phyloP scores from a whole-genome alignment of 1,140 invertebrate genomes.

The Geopemphigus sp. region DNA sequence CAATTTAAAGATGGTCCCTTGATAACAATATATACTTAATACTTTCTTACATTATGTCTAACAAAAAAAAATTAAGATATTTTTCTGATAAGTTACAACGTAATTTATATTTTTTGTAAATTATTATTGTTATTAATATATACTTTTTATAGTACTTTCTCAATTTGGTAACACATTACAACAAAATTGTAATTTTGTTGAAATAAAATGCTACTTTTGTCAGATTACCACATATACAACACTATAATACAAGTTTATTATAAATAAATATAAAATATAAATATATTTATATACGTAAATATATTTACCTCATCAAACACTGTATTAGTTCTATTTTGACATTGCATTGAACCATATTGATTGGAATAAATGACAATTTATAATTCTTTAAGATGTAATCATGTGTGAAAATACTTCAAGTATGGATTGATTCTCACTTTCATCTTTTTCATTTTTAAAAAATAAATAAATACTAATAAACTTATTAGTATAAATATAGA shows the following conservation, averaged over 20 bases:
- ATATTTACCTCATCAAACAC: conserved; percentile 73
- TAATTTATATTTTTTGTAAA: background rate
- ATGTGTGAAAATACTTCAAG: conserved; percentile 82
- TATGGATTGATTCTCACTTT: conserved; percentile 59
- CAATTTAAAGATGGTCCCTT: no score
- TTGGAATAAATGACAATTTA: conserved; percentile 84
- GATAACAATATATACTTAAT: no score
- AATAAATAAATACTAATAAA: background rate
- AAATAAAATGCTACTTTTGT: no score
- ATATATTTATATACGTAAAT: conserved; percentile 6
- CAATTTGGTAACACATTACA: no score
- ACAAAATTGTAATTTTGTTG: no score
- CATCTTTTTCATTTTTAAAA: conserved; percentile 52
- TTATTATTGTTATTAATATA: background rate
- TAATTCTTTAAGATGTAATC: conserved; percentile 78
- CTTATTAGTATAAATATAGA: background rate
- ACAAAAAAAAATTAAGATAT: no score
- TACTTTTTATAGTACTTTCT: no score
- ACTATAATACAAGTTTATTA: no score
- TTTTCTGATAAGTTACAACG: no score
- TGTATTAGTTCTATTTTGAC: conserved; percentile 75
- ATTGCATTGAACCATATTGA: conserved; percentile 78
- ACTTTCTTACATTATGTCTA: no score
- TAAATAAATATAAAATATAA: no score
- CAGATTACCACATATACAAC: background rate